These are phyloP conservation scores for Thumatha senex DNA, from an alignment of 2,888 invertebrate genomes.

Conservation along the genomic window DNA sequence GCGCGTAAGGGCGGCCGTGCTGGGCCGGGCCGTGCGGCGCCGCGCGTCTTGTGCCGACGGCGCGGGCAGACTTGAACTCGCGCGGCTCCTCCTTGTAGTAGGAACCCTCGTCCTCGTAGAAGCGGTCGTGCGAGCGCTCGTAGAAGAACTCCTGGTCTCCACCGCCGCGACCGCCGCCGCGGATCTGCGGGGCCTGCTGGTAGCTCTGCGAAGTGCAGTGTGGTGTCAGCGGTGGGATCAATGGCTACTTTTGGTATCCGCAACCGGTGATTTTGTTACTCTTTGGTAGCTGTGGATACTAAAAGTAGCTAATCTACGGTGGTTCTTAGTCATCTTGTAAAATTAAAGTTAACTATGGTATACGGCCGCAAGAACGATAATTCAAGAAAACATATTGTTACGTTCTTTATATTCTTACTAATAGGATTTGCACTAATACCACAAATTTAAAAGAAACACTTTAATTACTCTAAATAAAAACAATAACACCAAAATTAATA, in stretches of 20 bases:
- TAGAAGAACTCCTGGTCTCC: slow-evolving; percentile 88
- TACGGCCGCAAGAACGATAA: too few relatives aligned
- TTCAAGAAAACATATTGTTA: too few relatives aligned
- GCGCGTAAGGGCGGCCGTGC: slow-evolving; percentile 40
- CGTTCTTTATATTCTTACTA: too few relatives aligned
- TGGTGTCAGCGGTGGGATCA: not conserved
- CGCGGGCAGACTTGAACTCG: slow-evolving; percentile 68
- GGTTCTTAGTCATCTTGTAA: not conserved
- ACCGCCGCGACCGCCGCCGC: slow-evolving; percentile 80
- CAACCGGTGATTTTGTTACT: too few relatives aligned
- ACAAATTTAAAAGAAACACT: too few relatives aligned
- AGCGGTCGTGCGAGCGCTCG: slow-evolving; percentile 67
- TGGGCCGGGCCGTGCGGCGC: slow-evolving; percentile 23
- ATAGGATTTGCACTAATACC: too few relatives aligned
- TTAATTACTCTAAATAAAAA: too few relatives aligned
- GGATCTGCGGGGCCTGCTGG: slow-evolving; percentile 38
- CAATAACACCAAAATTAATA: too few relatives aligned
- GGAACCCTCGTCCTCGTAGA: slow-evolving; percentile 64
- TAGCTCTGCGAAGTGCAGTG: slow-evolving; percentile 5
- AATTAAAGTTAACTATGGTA: not conserved
- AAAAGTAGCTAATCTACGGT: too few relatives aligned
- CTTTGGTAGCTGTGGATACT: too few relatives aligned
- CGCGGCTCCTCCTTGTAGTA: slow-evolving; percentile 60
- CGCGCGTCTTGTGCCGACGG: slow-evolving; percentile 65
- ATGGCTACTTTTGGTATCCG: too few relatives aligned